Percentiles rank a stretch among this genome's conserved stretches.
Conservation (phyloP, 2,888 invertebrate genomes). For the Eumacrocentrus americanus region DNA sequence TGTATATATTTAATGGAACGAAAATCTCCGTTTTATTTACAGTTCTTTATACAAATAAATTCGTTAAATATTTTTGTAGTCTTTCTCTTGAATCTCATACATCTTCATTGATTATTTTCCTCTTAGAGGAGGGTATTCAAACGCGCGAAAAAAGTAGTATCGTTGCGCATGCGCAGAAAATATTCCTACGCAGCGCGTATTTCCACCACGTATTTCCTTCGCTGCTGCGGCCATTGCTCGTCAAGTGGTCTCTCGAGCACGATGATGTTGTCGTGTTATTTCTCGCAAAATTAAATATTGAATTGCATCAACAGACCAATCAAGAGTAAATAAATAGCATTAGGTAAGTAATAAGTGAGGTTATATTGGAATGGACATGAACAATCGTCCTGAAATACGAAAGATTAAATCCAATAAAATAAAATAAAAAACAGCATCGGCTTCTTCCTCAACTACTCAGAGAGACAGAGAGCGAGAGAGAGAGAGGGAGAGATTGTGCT, state of each 20-base stretch:
- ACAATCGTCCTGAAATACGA: no score
- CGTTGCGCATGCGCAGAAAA: neutral
- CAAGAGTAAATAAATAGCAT: neutral
- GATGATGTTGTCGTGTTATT: neutral
- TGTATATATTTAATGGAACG: no score
- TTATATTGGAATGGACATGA: conserved; percentile 7
- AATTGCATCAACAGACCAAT: neutral
- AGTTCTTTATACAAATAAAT: no score
- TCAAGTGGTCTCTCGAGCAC: no score
- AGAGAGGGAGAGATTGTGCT: neutral
- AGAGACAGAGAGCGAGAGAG: neutral
- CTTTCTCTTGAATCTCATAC: no score
- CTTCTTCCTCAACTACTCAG: neutral
- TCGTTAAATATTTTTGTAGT: no score
- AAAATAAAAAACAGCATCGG: neutral
- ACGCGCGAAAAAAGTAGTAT: no score
- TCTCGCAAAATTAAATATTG: neutral
- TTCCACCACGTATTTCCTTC: no score
- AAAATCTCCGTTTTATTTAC: no score
- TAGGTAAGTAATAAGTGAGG: conserved; percentile 10
- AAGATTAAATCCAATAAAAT: no score
- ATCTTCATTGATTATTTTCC: no score
- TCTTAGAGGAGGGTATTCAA: no score
- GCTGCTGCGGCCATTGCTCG: neutral
- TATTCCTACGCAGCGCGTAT: neutral